A percentile compares a stretch with the other conserved stretches of the same genome.
Evolutionary conservation across 2,113 vertebrate species (phyloP).

Genomic region (Embiotoca jacksoni): DNA sequence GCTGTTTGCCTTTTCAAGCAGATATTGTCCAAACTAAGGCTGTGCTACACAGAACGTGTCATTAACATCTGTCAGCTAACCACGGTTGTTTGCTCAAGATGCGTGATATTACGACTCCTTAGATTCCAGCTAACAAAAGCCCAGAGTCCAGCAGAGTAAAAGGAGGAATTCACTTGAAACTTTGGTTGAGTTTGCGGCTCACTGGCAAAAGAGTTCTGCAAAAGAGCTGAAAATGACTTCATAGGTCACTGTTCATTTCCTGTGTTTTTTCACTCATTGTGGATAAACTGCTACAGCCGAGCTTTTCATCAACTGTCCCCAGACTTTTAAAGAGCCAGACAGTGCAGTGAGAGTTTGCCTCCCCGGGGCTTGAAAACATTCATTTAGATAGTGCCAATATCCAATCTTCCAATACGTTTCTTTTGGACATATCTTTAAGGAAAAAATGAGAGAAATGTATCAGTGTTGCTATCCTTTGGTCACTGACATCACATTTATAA

Average conservation of each 20-base stretch:
- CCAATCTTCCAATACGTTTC: constrained; percentile 75
- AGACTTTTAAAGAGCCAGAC: constrained; percentile 67
- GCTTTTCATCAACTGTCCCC: constrained; percentile 69
- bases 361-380: constrained; percentile 76
- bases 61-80: constrained; percentile 12
- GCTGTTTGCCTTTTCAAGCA: constrained; percentile 45
- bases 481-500: constrained; percentile 80
- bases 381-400: constrained; percentile 79
- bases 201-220: constrained; percentile 19
- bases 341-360: constrained; percentile 43
- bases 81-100: constrained; percentile 44
- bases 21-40: constrained; percentile 12
- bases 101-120: constrained; percentile 33
- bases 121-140: constrained; percentile 31
- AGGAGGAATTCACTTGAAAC: constrained; percentile 31
- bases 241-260: constrained; percentile 72
- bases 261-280: constrained; percentile 64
- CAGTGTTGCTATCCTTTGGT: constrained; percentile 71
- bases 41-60: constrained; percentile 9
- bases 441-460: constrained; percentile 74
- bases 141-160: constrained; percentile 2
- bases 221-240: constrained; percentile 38
- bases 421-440: constrained; percentile 75
- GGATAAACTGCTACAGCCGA: constrained; percentile 53
- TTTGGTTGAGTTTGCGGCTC: constrained; percentile 4